Evolutionary conservation across 2,113 vertebrate species (phyloP), one percentile per base, ranked within the genome.

Genomic region (Ceyx melanurus): DNA sequence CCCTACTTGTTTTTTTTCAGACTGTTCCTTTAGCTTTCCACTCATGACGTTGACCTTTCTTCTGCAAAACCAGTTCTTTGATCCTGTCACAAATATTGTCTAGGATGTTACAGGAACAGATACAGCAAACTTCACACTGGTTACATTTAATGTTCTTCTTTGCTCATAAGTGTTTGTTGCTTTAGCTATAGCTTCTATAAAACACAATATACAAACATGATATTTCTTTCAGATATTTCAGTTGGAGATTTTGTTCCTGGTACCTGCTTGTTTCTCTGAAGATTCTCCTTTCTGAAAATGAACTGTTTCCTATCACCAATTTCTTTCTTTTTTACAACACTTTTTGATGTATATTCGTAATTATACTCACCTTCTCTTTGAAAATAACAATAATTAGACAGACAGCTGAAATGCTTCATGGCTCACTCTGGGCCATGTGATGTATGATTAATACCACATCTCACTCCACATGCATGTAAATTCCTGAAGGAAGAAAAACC

Each of bases 381-480:
- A 76, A 86, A 84, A 81, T 70, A 75, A 73, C 9, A 75, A 18
- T 45, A 13, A 88, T 89, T 89, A 93, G 72, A 62, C 82, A 92
- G 40, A 76, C 40, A 68, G 42, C 13, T 84, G 65, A 88, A 94
- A 60, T 70, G 20, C 33, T 90, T 79, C 15, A 5, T 66, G 42
- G 31, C 42, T 88, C 33, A 43, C 61, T 71, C n/a, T 45, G 46
- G 28, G 29, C 78, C 56, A 72, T 18, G 31, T 46, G 46, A 48
- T 35, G 3, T n/a, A 56, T 48, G 18, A 91, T 85, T 92, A 75
- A 85, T 61, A 65, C 1, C 15, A 58, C 1, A 5, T 80, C 86
- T 79, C 20, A 61, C 6, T 5, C 13, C 1, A 0, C 5, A 45
- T 20, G 26, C 29, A 31, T 26, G 31, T 22, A 85, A 79, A 76